A percentile compares a stretch with the other conserved stretches of the same genome.
Conservation (phyloP, 2,113 vertebrate genomes). For the rat (Rattus norvegicus) region DNA sequence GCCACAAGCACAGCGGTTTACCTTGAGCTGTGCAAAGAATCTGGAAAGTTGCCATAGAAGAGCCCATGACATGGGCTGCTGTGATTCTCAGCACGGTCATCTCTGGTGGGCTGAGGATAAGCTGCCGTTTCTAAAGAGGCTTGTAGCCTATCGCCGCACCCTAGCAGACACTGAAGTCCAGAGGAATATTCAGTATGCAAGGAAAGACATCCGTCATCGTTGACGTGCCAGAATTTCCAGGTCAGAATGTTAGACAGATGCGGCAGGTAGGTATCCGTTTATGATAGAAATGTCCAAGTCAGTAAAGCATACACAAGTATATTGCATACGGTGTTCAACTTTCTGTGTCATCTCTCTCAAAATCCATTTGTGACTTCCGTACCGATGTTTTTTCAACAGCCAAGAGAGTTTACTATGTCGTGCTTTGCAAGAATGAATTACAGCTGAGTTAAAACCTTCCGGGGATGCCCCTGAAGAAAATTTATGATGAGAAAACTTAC, state of each 20-base stretch:
- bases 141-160: neutral
- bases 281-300: neutral
- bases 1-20: neutral
- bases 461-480: neutral
- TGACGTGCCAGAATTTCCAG: neutral
- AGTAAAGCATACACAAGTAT: neutral
- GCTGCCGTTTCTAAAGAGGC: neutral
- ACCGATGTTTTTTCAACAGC: constrained; percentile 1
- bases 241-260: neutral
- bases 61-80: neutral
- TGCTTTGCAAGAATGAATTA: neutral
- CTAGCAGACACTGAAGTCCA: neutral
- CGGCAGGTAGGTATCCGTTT: neutral
- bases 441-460: neutral
- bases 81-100: neutral
- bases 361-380: neutral
- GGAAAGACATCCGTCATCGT: neutral
- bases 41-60: neutral
- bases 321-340: neutral
- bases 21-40: neutral
- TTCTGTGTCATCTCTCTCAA: neutral
- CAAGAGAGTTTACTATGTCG: neutral
- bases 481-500: neutral
- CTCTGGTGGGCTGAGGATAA: neutral
- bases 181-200: neutral